Evolutionary conservation across 2,797 vertebrate genomes (phyloP), one percentile per base, ranked within the genome.

Genomic region (Basileuterus tristriatus): DNA sequence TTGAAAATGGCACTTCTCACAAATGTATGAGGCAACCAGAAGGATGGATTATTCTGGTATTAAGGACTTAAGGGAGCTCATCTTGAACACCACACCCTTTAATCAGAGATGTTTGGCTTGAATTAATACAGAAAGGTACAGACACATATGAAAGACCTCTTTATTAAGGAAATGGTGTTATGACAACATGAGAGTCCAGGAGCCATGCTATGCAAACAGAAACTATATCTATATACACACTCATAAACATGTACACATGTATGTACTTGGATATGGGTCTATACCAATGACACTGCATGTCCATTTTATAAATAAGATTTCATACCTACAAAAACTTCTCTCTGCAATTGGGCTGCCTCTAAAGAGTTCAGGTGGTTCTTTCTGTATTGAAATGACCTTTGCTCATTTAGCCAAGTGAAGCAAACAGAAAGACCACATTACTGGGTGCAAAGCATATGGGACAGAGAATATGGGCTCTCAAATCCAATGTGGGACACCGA

Each of bases 271-370:
- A 1, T 27, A 30, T 21, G 4, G 34, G 68, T 71, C 20, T n/a
- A 83, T 70, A 67, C 15, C 15, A 34, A 3, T 19, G 0, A 27
- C 11, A 49, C 7, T 29, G 2, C 0, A 0, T 24, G 3, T 15
- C 56, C 39, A 7, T 62, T 74, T 93, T 55, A 43, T 47, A 87
- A 76, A 16, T 30, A 21, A 58, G 9, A 29, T 68, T 71, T 81
- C 36, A 26, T 2, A 43, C 20, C 27, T 55, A 63, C 9, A 65
- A 39, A 9, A 71, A 26, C 8, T 43, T 53, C 12, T 27, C 15
- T 63, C 30, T 44, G 9, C n/a, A 76, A 41, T 0, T 69, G 11
- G 8, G 7, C 23, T 68, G 14, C 17, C 22, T 80, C 58, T 75
- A 3, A 62, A 78, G 12, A 43, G 12, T 41, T 81, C 69, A 71